Conservation (phyloP, 2,888 invertebrate genomes). For the Perizoma affinitatum region DNA sequence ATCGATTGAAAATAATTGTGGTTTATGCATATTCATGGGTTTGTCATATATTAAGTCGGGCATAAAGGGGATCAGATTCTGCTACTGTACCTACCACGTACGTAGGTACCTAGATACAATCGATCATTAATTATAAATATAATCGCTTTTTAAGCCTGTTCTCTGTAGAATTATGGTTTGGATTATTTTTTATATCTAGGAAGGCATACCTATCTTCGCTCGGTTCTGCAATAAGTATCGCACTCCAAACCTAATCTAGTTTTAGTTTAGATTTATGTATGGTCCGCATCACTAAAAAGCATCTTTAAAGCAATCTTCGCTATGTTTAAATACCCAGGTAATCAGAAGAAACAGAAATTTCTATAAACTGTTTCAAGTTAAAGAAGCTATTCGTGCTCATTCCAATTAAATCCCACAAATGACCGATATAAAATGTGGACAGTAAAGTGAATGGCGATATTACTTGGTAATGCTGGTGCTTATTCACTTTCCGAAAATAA, state of each 20-base stretch:
- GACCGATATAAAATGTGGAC: slow-evolving; percentile 36
- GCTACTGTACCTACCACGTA: not conserved
- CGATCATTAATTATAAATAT: not conserved
- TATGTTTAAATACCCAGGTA: too few species aligned
- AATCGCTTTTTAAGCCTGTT: too few species aligned
- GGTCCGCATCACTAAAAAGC: too few species aligned
- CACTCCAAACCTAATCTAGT: too few species aligned
- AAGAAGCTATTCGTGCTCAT: not conserved
- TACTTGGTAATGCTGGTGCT: slow-evolving; percentile 34
- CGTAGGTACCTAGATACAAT: not conserved
- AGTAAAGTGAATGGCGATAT: slow-evolving; percentile 27
- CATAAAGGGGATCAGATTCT: not conserved
- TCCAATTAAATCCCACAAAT: slow-evolving; percentile 14
- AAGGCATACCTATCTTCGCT: too few species aligned
- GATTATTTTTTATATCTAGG: too few species aligned
- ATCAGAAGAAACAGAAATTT: too few species aligned
- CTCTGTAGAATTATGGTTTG: too few species aligned
- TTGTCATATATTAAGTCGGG: slow-evolving; percentile 54
- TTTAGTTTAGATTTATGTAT: too few species aligned
- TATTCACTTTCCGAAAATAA: slow-evolving; percentile 50
- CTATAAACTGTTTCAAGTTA: too few species aligned
- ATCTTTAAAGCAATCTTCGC: too few species aligned
- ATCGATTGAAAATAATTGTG: slow-evolving; percentile 31
- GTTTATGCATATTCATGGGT: slow-evolving; percentile 73
- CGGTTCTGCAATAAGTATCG: too few species aligned